Base-by-base conservation (phyloP, 2,888 invertebrate genomes). In the Heliconius hortense region DNA sequence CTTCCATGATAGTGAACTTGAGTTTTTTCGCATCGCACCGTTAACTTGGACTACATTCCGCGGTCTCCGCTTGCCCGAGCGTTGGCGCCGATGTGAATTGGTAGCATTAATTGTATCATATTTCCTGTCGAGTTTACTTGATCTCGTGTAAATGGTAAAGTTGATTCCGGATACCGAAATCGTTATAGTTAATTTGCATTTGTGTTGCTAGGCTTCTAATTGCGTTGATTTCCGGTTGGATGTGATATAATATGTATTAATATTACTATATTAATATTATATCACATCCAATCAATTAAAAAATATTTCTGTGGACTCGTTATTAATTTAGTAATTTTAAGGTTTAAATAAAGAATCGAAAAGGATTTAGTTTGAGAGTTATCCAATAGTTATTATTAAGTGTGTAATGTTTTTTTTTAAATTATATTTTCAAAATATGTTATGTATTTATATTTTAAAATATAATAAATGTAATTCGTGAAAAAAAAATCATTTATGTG, bases 1-100 rank as follows among this genome's bases (percentile, higher is more conserved):
- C 92, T 92, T 92, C 91, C 93, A 88, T 90, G 93, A 90, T 93
- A 93, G 92, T 93, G 93, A 94, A 94, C 93, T 93, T 94, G 92
- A 89, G 89, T 92, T 92, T 93, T 93, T 94, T 92, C 89, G 90
- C 90, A 81, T 87, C 86, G 82, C 85, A 75, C 75, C 75, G 75
- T 93, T 93, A 93, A 85, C 84, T 89, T 91, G 93, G 83, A 91
- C 94, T 90, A 93, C 92, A 93, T 94, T 92, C 93, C 92, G 90
- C 89, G 87, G 91, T 90, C 84, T 84, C 85, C 7, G 64, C 59
- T 63, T 83, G 79, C 81, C 88, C 90, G 88, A 88, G 70, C 79
- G 83, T 86, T 83, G 91, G 91, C 85, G 91, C 89, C 87, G 88
- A 89, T 77, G 77, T 35, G 35, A 35, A 8, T 35, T 35, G 35